Evolutionary conservation across 2,797 vertebrate genomes (phyloP).

Genomic region (Poeciliopsis infans): DNA sequence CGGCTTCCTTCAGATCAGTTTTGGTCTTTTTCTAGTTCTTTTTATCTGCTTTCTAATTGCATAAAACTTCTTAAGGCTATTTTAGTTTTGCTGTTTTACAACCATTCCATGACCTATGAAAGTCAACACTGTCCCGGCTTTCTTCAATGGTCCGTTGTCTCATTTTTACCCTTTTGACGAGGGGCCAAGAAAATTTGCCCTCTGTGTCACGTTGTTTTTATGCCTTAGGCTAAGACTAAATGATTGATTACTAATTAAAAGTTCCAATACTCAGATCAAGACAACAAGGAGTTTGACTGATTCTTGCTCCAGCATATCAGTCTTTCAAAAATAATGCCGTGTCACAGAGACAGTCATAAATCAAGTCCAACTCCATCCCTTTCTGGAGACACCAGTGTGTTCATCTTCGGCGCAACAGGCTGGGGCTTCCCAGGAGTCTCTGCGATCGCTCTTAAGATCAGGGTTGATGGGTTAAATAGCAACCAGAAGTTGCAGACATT

Average conservation of each 20-base stretch:
- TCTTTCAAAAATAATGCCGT: neutral
- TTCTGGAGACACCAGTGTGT: neutral
- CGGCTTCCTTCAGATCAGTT: neutral
- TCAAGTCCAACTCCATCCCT: neutral
- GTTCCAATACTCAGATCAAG: neutral
- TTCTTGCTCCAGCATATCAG: neutral
- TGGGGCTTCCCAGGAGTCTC: constrained; percentile 44
- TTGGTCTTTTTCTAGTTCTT: neutral
- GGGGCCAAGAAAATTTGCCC: neutral
- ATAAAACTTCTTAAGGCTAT: neutral
- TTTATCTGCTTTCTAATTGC: neutral
- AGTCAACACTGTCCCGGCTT: neutral
- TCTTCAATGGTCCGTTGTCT: neutral
- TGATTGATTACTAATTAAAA: neutral
- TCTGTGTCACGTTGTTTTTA: neutral
- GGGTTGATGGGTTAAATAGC: constrained; percentile 32
- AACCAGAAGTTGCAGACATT: constrained; percentile 23
- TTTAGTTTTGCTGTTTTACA: neutral
- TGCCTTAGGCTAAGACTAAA: neutral
- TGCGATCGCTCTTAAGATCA: constrained; percentile 28
- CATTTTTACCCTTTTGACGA: neutral
- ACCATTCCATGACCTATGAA: neutral
- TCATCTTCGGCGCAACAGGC: constrained; percentile 10
- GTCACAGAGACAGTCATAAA: neutral
- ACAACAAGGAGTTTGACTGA: neutral